These are phyloP conservation scores for Arion vulgaris DNA, from an alignment of 1,140 invertebrate genomes.

Conservation along the genomic window DNA sequence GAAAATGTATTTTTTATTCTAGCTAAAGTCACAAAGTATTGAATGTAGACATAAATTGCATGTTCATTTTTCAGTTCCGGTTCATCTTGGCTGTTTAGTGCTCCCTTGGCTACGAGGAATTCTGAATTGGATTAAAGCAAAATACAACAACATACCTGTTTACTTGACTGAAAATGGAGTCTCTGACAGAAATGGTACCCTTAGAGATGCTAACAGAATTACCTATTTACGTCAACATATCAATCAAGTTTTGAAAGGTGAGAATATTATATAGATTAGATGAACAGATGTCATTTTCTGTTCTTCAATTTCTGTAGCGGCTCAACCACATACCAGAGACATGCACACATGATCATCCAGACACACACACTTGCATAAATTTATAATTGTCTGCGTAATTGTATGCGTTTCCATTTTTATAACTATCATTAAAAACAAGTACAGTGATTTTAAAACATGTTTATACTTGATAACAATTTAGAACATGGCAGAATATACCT, in stretches of 20 bases:
- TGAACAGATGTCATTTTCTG: not conserved
- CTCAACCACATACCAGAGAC: too few relatives aligned
- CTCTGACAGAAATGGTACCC: slow-evolving; percentile 70
- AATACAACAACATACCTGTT: slow-evolving; percentile 77
- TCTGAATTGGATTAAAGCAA: slow-evolving; percentile 77
- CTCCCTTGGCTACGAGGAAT: slow-evolving; percentile 78
- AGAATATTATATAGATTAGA: not conserved
- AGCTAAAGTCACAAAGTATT: too few relatives aligned
- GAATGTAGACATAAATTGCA: too few relatives aligned
- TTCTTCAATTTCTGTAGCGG: slow-evolving; percentile 16
- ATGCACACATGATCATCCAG: too few relatives aligned
- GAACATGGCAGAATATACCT: too few relatives aligned
- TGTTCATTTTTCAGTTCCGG: slow-evolving; percentile 38
- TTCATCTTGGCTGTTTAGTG: slow-evolving; percentile 61
- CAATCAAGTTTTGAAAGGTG: slow-evolving; percentile 75
- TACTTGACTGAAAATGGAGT: slow-evolving; percentile 81
- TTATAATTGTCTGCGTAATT: too few relatives aligned
- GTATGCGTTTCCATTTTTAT: too few relatives aligned
- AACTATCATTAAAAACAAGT: too few relatives aligned
- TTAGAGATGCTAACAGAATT: slow-evolving; percentile 74
- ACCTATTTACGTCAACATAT: slow-evolving; percentile 76
- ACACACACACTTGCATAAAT: too few relatives aligned
- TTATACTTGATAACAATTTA: too few relatives aligned
- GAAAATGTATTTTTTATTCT: too few relatives aligned
- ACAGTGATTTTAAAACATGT: too few relatives aligned